Conservation (phyloP, 2,113 vertebrate species). For the Xiphophorus hellerii region DNA sequence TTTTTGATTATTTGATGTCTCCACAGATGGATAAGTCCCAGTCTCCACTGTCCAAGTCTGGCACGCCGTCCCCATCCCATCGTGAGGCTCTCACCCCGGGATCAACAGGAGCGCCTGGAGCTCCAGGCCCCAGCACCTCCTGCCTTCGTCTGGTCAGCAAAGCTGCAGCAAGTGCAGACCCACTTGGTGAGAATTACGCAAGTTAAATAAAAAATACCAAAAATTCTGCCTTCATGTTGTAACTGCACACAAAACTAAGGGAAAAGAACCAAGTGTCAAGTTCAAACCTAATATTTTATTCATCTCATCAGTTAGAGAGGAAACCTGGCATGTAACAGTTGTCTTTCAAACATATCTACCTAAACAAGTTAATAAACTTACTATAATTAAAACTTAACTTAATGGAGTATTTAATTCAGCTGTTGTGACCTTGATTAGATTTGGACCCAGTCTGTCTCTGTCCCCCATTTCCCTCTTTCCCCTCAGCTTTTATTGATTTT, state of each 20-base stretch:
- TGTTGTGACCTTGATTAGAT: not conserved
- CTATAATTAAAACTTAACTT: too few species aligned
- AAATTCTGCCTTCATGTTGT: not conserved
- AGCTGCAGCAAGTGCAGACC: slow-evolving; percentile 80
- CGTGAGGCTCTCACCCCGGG: slow-evolving; percentile 82
- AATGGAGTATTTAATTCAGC: not conserved
- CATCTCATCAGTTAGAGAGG: not conserved
- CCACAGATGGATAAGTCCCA: slow-evolving; percentile 81
- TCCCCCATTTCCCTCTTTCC: slow-evolving; percentile 16
- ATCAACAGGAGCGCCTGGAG: slow-evolving; percentile 74
- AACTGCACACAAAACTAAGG: not conserved
- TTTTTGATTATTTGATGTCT: not conserved
- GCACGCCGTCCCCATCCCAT: slow-evolving; percentile 81
- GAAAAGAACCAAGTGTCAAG: too few species aligned
- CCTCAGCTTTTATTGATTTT: slow-evolving; percentile 18
- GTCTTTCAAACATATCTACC: slow-evolving; percentile 9
- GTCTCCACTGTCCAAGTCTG: slow-evolving; percentile 80
- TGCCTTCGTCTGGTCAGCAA: slow-evolving; percentile 81
- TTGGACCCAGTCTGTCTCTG: slow-evolving; percentile 11
- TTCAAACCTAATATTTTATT: not conserved
- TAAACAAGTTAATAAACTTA: not conserved
- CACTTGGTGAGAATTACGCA: slow-evolving; percentile 78
- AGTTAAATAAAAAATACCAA: not conserved
- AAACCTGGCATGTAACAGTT: too few species aligned
- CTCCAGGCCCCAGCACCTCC: slow-evolving; percentile 84